Conservation (phyloP, 2,113 vertebrate genomes). For the Myxocyprinus asiaticus region DNA sequence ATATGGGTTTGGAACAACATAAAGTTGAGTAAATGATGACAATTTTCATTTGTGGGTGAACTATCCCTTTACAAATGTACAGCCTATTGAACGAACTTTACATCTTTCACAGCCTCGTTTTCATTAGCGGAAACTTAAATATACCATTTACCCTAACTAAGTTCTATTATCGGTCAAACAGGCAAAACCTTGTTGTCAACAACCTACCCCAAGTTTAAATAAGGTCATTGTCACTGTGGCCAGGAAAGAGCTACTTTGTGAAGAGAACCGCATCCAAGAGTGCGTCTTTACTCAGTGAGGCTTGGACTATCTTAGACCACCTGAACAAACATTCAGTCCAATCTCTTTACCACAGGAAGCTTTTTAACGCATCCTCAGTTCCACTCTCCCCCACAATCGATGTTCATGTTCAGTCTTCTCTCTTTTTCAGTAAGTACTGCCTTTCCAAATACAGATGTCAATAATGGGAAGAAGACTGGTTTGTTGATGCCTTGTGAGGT, state of each 20-base stretch:
- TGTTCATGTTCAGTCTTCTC: slow-evolving; percentile 43
- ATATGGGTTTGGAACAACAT: too few species aligned
- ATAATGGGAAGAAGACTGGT: slow-evolving; percentile 54
- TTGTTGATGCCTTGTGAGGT: slow-evolving; percentile 55
- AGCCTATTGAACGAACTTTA: too few species aligned
- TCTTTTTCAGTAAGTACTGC: slow-evolving; percentile 39
- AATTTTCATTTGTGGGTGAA: too few species aligned
- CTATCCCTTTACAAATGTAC: too few species aligned
- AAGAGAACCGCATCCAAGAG: slow-evolving; percentile 16
- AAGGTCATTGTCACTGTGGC: neutral
- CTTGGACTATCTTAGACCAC: slow-evolving; percentile 8
- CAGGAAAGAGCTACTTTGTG: neutral
- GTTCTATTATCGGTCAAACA: too few species aligned
- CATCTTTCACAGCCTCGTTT: too few species aligned
- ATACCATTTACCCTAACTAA: too few species aligned
- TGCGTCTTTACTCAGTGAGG: slow-evolving; percentile 29
- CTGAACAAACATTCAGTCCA: slow-evolving; percentile 41
- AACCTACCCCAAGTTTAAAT: neutral
- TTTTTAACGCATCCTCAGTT: slow-evolving; percentile 44
- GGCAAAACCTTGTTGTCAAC: neutral
- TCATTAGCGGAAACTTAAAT: too few species aligned
- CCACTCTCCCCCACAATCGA: slow-evolving; percentile 45
- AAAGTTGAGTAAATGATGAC: too few species aligned
- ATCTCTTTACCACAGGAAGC: slow-evolving; percentile 32
- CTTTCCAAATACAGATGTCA: slow-evolving; percentile 50